phyloP scores from a whole-genome alignment of 2,113 vertebrate species.

The Brachypteracias leptosomus region DNA sequence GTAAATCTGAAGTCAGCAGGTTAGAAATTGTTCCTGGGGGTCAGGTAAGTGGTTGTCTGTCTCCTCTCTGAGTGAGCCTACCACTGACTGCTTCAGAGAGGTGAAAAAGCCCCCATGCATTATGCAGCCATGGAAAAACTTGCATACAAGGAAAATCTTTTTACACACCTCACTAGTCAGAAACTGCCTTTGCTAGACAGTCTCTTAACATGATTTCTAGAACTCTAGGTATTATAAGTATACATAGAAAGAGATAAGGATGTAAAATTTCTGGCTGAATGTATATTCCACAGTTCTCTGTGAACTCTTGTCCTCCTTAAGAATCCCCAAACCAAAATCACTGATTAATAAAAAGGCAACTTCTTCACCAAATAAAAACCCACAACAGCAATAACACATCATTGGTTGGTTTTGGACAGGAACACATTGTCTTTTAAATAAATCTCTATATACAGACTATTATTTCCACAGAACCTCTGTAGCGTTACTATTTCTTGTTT shows the following conservation, averaged over 20 bases:
- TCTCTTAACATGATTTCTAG: background rate
- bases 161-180: background rate
- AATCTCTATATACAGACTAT: background rate
- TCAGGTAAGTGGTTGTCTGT: background rate
- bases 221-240: background rate
- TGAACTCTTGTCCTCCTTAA: background rate
- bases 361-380: background rate
- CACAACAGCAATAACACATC: background rate
- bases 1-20: background rate
- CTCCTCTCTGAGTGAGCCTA: background rate
- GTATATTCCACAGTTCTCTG: background rate
- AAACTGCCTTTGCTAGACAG: background rate
- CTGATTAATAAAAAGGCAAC: background rate
- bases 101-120: background rate
- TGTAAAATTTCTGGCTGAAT: background rate
- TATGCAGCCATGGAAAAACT: background rate
- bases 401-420: background rate
- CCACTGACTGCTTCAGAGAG: background rate
- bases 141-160: background rate
- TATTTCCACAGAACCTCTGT: background rate
- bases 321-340: background rate
- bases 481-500: background rate
- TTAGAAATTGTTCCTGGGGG: background rate
- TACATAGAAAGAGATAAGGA: too few species aligned
- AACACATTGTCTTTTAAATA: background rate